phyloP scores from a whole-genome alignment of 2,888 invertebrate species.

The Caenorhabditis macrosperma region DNA sequence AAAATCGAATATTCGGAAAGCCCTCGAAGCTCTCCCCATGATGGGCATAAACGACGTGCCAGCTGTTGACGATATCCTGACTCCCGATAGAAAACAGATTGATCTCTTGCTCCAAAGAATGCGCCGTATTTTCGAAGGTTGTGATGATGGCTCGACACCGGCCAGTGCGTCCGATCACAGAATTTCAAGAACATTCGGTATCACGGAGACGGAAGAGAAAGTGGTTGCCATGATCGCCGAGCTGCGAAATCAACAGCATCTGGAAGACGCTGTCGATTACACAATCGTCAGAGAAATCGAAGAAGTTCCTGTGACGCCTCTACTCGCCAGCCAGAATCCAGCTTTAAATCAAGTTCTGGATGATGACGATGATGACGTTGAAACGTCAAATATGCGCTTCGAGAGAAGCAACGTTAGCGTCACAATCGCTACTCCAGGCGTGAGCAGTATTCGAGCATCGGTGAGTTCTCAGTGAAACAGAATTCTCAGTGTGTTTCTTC shows the following conservation, averaged over 20 bases:
- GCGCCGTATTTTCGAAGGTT: conserved; percentile 62
- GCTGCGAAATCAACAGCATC: conserved; percentile 58
- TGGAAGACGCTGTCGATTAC: conserved; percentile 65
- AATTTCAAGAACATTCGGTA: conserved; percentile 64
- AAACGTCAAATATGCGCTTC: conserved; percentile 49
- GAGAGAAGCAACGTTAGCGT: conserved; percentile 46
- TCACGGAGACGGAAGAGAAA: conserved; percentile 66
- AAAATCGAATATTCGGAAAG: conserved; percentile 68
- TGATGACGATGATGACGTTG: conserved; percentile 47
- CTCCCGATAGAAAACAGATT: conserved; percentile 63
- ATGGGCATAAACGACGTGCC: conserved; percentile 66
- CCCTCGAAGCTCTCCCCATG: conserved; percentile 42
- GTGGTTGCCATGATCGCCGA: conserved; percentile 67
- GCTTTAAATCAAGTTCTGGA: conserved; percentile 3
- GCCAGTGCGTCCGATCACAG: conserved; percentile 66
- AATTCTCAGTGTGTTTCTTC: background rate
- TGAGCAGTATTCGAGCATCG: conserved; percentile 44
- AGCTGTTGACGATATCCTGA: conserved; percentile 64
- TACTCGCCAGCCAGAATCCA: conserved; percentile 30
- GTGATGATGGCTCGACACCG: conserved; percentile 56
- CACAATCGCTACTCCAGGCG: conserved; percentile 58
- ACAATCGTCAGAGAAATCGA: conserved; percentile 37
- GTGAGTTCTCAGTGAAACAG: conserved; percentile 18
- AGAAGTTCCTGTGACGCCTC: conserved; percentile 17
- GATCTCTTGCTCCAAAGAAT: conserved; percentile 58